phyloP scores from a whole-genome alignment of 30 jellyfish, hydroid and myxozoan genomes.

The Aurelia aurita region DNA sequence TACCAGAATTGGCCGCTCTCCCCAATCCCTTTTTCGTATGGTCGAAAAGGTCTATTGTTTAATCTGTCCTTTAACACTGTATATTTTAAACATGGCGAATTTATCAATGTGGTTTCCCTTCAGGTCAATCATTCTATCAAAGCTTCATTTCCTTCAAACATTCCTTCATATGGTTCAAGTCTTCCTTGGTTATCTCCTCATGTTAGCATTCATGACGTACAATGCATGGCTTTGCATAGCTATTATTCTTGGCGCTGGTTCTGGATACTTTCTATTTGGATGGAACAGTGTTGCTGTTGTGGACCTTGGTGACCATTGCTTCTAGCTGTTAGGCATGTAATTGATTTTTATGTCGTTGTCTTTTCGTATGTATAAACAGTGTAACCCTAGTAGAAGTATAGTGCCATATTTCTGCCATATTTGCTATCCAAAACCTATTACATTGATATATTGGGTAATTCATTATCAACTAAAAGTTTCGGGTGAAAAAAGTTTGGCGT shows the following conservation, averaged over 20 bases:
- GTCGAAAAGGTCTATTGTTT: too few relatives aligned
- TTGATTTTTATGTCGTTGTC: not conserved
- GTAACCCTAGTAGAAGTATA: too few relatives aligned
- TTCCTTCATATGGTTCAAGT: constrained; percentile 92
- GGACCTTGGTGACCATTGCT: constrained; percentile 89
- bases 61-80: too few relatives aligned
- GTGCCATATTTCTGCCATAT: too few relatives aligned
- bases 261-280: constrained; percentile 93
- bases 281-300: constrained; percentile 70
- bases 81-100: too few relatives aligned
- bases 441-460: too few relatives aligned
- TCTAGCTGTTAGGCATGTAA: constrained; percentile 13
- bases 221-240: constrained; percentile 95
- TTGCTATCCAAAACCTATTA: too few relatives aligned
- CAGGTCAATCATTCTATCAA: constrained; percentile 50
- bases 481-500: too few relatives aligned
- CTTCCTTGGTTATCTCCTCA: constrained; percentile 84
- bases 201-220: constrained; percentile 98
- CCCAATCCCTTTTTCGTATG: too few relatives aligned
- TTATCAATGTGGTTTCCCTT: not conserved
- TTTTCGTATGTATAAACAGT: not conserved
- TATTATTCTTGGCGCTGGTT: constrained; percentile 94
- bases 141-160: constrained; percentile 84
- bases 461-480: too few relatives aligned
- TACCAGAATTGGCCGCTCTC: too few relatives aligned